Base-by-base conservation (phyloP, 2,113 vertebrate genomes). In the Lophius piscatorius region DNA sequence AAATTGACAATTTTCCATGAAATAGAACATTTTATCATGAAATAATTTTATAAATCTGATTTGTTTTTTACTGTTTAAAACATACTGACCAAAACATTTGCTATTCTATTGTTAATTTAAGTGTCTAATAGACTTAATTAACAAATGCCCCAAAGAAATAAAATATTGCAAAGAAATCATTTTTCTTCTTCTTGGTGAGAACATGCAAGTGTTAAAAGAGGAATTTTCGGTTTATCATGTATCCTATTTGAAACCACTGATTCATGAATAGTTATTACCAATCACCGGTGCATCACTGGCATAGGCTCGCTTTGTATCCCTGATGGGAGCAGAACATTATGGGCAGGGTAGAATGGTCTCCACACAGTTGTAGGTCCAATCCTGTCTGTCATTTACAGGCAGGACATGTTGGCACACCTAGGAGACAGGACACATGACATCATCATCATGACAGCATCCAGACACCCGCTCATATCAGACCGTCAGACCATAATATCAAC, bases 331-430 rank as follows among this genome's bases (percentile, higher is more conserved):
- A 10, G 18, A 46, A 4, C 20, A 45, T 70, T 20, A 80, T 2
- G 51, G 70, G 56, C 77, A 89, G 20, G 81, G 64, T 2, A 98
- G 40, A 16, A 95, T 82, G 48, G 90, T 95, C 83, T 95, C 93
- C 38, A 90, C 87, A 80, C 93, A 96, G 57, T 73, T 91, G 74
- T 95, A 94, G 38, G 84, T 81, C 94, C 96, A 98, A 11, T 97
- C 96, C 68, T 93, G 91, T 67, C 64, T 90, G 38, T 96, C 94
- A 0, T 90, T 92, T 72, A 93, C 65, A 0, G 96, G 91, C 81
- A 97, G 84, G 63, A 95, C 89, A 9, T 98, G 96, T 65, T 98
- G 96, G 72, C 93, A 95, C 40, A 98, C 91, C 96, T 98, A 84
- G 44, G 57, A 61, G 6, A 78, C 4, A 36, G 56, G 13, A 73